Percentiles rank a stretch among this genome's conserved stretches.
Evolutionary conservation across 2,113 vertebrate genomes (phyloP).

Genomic region (Oxyura jamaicensis): DNA sequence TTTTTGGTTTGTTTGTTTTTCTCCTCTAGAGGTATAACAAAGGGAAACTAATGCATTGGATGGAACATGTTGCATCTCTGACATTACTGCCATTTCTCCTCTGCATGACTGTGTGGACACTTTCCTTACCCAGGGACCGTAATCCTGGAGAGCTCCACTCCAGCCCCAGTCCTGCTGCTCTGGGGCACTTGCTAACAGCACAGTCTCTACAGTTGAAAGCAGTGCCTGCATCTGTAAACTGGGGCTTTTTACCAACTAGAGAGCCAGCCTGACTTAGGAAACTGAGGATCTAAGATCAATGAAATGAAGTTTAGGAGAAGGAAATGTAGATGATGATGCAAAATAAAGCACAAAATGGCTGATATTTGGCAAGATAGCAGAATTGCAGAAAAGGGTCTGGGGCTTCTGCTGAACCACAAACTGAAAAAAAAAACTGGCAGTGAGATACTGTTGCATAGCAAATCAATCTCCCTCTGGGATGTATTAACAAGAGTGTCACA

Average conservation of each 20-base stretch:
- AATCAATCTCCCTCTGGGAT: slow-evolving; percentile 12
- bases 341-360: neutral
- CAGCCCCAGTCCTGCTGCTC: neutral
- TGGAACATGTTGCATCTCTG: neutral
- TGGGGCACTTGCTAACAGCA: neutral
- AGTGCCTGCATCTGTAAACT: neutral
- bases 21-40: fast-evolving
- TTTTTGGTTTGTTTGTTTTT: neutral
- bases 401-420: neutral
- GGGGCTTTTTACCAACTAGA: neutral
- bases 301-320: neutral
- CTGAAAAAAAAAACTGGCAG: neutral
- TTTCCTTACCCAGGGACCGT: neutral
- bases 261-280: neutral
- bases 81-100: neutral
- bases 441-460: neutral
- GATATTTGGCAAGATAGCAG: neutral
- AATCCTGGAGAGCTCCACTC: neutral
- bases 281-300: neutral
- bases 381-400: neutral
- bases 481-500: neutral
- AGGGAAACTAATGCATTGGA: neutral
- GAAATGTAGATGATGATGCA: neutral
- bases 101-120: neutral
- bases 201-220: neutral